Base-by-base conservation (phyloP, 2,113 vertebrate species). In the Phrynocephalus versicolor region DNA sequence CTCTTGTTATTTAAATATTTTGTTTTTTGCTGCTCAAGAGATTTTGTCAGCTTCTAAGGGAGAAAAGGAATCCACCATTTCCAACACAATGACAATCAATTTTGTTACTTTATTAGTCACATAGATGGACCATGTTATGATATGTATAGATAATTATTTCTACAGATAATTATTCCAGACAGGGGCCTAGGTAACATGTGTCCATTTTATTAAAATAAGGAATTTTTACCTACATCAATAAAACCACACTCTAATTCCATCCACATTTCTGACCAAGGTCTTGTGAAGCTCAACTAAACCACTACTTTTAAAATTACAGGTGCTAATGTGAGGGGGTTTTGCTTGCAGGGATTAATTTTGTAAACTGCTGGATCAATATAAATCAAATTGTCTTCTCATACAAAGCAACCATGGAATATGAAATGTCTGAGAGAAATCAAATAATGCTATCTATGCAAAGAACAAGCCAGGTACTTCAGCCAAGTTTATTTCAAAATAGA, bases 341-440 rank as follows among this genome's bases (percentile, higher is more conserved):
- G 84, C 83, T 92, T 90, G 30, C 6, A 85, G 37, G 64, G 80
- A 88, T 91, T 93, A 90, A 87, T 86, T 89, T 76, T 70, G 16
- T 79, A 73, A 57, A 58, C 16, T 39, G 85, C 33, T 0, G 87
- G 87, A 87, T 93, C 84, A 85, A 77, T 79, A 79, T 51, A 83
- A 89, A 81, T 83, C 41, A 85, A 41, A 89, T 87, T 74, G 84
- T 82, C 84, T 13, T 86, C 41, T 55, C 18, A 58, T 25, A 55
- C 25, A 55, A 81, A 85, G 72, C 81, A 87, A 89, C 35, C 72
- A 69, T 0, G 0, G 80, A 88, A 67, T 30, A 83, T 19, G 73
- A 89, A 88, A 75, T 35, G 82, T 80, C 33, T 65, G 72, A 92
- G 73, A 21, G 71, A 84, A 81, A 21, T 85, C 83, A 76, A 80